Conservation (phyloP, 2,113 vertebrate genomes). For the Ia io region DNA sequence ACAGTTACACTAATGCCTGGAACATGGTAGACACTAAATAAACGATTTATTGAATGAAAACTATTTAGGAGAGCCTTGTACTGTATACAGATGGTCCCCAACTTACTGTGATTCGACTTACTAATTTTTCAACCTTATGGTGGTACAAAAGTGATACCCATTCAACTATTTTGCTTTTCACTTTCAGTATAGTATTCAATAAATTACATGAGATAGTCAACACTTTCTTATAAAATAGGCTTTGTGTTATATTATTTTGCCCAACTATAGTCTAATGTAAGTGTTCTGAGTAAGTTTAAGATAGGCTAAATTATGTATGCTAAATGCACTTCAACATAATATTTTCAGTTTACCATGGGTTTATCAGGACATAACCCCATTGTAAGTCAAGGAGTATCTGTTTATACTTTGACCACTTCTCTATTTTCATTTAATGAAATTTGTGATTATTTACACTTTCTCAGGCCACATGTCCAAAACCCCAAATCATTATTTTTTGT, state of each 20-base stretch:
- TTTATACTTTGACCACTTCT: neutral
- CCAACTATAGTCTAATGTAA: neutral
- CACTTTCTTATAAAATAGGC: neutral
- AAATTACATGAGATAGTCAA: neutral
- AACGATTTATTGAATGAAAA: conserved; percentile 20
- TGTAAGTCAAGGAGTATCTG: neutral
- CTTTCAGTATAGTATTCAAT: neutral
- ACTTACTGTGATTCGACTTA: neutral
- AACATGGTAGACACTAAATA: neutral
- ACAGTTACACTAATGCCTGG: neutral
- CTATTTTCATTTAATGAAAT: conserved; percentile 27
- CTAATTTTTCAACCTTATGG: neutral
- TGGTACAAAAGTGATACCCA: neutral
- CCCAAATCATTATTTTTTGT: neutral
- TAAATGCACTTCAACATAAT: neutral
- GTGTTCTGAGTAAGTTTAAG: neutral
- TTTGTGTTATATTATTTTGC: neutral
- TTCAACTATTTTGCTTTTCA: neutral
- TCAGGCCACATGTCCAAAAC: neutral
- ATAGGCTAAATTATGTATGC: neutral
- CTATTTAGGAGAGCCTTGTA: neutral
- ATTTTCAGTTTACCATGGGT: neutral
- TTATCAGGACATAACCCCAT: neutral
- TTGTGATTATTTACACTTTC: neutral
- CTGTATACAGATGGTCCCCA: neutral